phyloP scores from a whole-genome alignment of 2,888 invertebrate species.

The Ennomos quercinarius region DNA sequence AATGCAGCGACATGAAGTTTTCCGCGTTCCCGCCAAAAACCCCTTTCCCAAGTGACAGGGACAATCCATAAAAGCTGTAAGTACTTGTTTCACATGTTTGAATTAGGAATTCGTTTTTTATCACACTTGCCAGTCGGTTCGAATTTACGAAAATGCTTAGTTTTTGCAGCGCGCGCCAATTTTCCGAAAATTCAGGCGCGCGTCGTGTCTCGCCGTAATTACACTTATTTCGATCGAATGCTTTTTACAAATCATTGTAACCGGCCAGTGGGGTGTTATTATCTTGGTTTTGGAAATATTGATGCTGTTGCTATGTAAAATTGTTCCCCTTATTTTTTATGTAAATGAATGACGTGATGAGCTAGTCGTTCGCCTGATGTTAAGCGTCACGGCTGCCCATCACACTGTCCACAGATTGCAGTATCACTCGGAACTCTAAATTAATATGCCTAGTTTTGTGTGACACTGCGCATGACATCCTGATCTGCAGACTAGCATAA shows the following conservation, averaged over 20 bases:
- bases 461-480: too few species aligned
- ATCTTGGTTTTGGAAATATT: slow-evolving; percentile 39
- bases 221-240: slow-evolving; percentile 76
- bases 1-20: too few species aligned
- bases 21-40: too few species aligned
- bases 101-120: slow-evolving; percentile 27
- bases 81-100: slow-evolving; percentile 14
- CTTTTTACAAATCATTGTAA: slow-evolving; percentile 54
- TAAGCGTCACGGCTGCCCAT: too few species aligned
- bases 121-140: slow-evolving; percentile 46
- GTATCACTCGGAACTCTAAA: too few species aligned
- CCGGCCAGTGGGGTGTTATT: slow-evolving; percentile 38
- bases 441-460: too few species aligned
- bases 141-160: slow-evolving; percentile 63
- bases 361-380: too few species aligned
- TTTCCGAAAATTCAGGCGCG: slow-evolving; percentile 68
- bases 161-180: slow-evolving; percentile 66
- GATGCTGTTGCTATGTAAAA: slow-evolving; percentile 10
- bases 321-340: too few species aligned
- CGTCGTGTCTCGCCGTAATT: slow-evolving; percentile 67
- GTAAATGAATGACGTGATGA: too few species aligned
- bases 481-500: too few species aligned
- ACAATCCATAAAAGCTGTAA: background rate
- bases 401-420: too few species aligned
- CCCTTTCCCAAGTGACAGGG: too few species aligned